Evolutionary conservation across 23 tunicate species (phyloP), one percentile per base, ranked within the genome.

Genomic region (Ascidia mentula): DNA sequence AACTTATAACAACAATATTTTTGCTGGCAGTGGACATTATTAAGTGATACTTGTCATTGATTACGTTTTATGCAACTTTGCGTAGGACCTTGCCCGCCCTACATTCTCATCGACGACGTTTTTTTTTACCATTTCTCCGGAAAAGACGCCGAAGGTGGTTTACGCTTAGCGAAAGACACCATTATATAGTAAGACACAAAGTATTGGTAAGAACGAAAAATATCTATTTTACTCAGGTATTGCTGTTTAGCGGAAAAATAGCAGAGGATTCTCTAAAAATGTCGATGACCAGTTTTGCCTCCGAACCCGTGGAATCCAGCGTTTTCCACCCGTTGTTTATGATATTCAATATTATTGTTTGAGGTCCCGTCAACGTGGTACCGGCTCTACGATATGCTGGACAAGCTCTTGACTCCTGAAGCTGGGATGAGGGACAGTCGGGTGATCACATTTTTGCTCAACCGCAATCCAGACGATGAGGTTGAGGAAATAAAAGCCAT

Each of bases 101-200:
- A 53, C 24, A 20, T 53, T 53, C 65, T 53, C 65, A 20, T 53
- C 24, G 65, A 53, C 65, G 65, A 53, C 24, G 65, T 53, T 6
- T 53, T 53, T 5, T 28, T 53, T 53, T 53, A 20, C 65, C 65
- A 53, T 53, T 53, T 53, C 24, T 53, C 65, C 65, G 65, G 65
- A 53, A 53, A 53, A 53, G 65, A 28, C 22, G 65, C 2, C 22
- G 65, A 53, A 28, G 65, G 24, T 5, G 24, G 28, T 53, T n/a
- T 53, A 26, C 22, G 24, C 22, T 3, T 28, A 53, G 4, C 22
- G 28, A 28, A 6, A 20, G 12, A 28, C 22, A 5, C 65, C 12
- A 42, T 42, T 42, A 15, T 42, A 15, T 42, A 42, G 53, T 42
- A 42, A 42, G 53, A 9, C 53, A 9, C 15, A n/a, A n/a, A n/a